Conservation (phyloP, 37 sponge, comb jelly and placozoan genomes). For the Cladorhizidae sp. region DNA sequence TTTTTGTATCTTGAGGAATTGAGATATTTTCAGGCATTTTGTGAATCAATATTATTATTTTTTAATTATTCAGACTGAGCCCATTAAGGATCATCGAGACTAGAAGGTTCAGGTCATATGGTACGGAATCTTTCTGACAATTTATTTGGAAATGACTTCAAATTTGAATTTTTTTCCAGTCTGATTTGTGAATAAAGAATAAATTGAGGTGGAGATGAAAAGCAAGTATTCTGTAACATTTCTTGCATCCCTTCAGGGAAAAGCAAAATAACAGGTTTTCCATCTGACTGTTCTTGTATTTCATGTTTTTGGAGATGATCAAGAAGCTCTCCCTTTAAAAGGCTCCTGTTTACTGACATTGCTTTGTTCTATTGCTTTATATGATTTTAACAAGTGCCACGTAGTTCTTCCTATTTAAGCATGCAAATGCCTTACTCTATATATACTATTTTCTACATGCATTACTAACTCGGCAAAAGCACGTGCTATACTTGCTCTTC, state of each 20-base stretch:
- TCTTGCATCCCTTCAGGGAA: background rate
- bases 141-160: background rate
- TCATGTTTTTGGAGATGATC: background rate
- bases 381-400: background rate
- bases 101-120: too few relatives aligned
- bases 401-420: background rate
- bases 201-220: background rate
- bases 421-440: background rate
- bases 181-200: too few relatives aligned
- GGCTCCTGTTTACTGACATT: too few relatives aligned
- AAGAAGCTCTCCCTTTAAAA: background rate
- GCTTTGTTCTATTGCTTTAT: background rate
- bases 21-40: background rate
- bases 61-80: background rate
- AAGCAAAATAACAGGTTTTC: background rate
- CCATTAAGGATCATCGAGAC: too few relatives aligned
- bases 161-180: background rate
- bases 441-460: background rate
- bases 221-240: background rate
- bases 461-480: constrained; percentile 1
- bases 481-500: background rate
- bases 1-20: background rate
- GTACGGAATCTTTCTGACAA: too few relatives aligned
- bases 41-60: background rate
- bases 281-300: constrained; percentile 11